Evolutionary conservation across 2,888 invertebrate genomes (phyloP).

Genomic region (Pollenia labialis): DNA sequence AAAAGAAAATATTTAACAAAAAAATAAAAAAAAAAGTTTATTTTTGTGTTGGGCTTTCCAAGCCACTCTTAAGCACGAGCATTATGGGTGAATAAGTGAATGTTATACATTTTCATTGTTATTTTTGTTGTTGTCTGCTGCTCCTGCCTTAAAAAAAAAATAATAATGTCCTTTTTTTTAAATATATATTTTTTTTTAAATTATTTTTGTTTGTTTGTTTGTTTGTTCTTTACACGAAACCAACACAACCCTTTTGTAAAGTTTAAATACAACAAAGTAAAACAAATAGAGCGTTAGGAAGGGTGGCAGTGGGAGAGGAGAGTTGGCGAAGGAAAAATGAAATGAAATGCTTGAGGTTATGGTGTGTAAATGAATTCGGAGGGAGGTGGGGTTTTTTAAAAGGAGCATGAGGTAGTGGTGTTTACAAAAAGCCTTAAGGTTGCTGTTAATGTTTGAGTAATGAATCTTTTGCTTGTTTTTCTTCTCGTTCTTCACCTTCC

Average conservation of each 20-base stretch:
- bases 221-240: slow-evolving; percentile 49
- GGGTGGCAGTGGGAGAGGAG: background rate
- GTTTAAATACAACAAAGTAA: slow-evolving; percentile 65
- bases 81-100: slow-evolving; percentile 65
- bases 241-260: slow-evolving; percentile 64
- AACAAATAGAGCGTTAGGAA: slow-evolving; percentile 55
- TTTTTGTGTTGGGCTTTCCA: slow-evolving; percentile 33
- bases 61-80: slow-evolving; percentile 61
- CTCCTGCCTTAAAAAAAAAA: slow-evolving; percentile 38
- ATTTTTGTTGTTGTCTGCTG: slow-evolving; percentile 41
- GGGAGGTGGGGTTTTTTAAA: background rate
- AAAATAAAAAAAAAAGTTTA: slow-evolving; percentile 12
- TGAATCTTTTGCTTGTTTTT: slow-evolving; percentile 63
- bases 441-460: slow-evolving; percentile 69
- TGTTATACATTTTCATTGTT: slow-evolving; percentile 58
- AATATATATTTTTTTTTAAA: slow-evolving; percentile 18
- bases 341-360: slow-evolving; percentile 24
- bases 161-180: slow-evolving; percentile 53
- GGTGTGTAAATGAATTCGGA: slow-evolving; percentile 1
- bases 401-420: slow-evolving; percentile 15
- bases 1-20: slow-evolving; percentile 53
- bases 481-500: slow-evolving; percentile 42
- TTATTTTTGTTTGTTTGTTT: slow-evolving; percentile 40
- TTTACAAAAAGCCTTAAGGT: slow-evolving; percentile 60
- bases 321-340: background rate